These are phyloP conservation scores for Gavia stellata DNA, from an alignment of 2,113 vertebrate species.

Conservation along the genomic window DNA sequence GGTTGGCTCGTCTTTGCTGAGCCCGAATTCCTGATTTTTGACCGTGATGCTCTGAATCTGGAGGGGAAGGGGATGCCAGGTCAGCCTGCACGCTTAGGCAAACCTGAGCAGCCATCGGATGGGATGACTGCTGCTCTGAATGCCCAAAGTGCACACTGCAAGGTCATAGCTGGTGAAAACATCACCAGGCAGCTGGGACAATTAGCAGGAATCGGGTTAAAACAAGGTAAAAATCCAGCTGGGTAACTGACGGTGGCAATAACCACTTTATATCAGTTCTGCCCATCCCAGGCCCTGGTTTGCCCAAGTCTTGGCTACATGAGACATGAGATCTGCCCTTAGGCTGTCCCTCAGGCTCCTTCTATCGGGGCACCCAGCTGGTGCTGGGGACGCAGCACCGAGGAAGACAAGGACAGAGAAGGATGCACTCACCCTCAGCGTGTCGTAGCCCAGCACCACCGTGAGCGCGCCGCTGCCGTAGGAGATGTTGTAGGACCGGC, in stretches of 20 bases:
- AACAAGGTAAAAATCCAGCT: not conserved
- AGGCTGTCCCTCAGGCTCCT: not conserved
- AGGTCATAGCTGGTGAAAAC: not conserved
- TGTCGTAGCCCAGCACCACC: slow-evolving; percentile 65
- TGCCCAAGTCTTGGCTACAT: not conserved
- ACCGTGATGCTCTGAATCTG: slow-evolving; percentile 73
- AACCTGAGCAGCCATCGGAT: fast-evolving
- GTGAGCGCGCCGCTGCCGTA: slow-evolving; percentile 69
- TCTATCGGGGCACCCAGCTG: not conserved
- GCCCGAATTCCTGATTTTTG: slow-evolving; percentile 75
- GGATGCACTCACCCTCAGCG: slow-evolving; percentile 55
- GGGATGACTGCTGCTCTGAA: not conserved
- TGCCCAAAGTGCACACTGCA: not conserved
- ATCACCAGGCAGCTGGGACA: not conserved
- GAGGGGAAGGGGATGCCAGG: not conserved
- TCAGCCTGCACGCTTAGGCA: not conserved
- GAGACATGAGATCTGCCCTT: not conserved
- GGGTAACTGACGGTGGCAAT: not conserved
- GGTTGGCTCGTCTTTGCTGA: slow-evolving; percentile 61
- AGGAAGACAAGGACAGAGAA: fast-evolving
- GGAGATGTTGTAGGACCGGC: slow-evolving; percentile 37
- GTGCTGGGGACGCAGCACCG: not conserved
- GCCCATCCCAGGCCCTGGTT: not conserved
- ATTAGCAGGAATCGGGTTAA: not conserved
- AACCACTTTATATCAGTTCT: fast-evolving